Evolutionary conservation across 2,113 vertebrate species (phyloP).

Genomic region (Oryctolagus cuniculus): DNA sequence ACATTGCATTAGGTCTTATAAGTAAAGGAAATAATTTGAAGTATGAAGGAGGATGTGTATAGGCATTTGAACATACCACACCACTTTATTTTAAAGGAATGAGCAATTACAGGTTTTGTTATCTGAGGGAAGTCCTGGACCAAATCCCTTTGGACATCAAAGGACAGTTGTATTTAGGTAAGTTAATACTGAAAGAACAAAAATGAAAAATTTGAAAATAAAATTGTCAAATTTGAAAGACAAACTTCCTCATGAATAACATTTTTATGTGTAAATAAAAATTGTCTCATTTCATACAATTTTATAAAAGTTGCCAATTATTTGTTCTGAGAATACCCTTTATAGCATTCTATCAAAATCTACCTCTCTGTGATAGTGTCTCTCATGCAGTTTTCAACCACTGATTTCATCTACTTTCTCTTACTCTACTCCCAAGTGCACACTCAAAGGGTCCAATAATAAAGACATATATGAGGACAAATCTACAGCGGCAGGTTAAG

Average conservation of each 20-base stretch:
- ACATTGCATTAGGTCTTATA: too few species aligned
- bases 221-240: background rate
- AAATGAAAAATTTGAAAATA: background rate
- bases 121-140: too few species aligned
- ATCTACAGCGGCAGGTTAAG: too few species aligned
- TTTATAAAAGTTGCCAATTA: background rate
- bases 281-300: background rate
- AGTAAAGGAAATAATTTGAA: too few species aligned
- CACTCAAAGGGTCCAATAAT: background rate
- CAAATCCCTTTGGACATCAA: too few species aligned
- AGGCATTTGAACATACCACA: too few species aligned
- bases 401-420: background rate
- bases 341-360: background rate
- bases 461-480: background rate
- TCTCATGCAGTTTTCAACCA: background rate
- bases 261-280: background rate
- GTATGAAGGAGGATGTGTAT: too few species aligned
- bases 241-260: background rate
- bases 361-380: background rate
- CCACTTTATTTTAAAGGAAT: too few species aligned
- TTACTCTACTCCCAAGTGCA: background rate
- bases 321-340: background rate
- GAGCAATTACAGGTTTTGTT: too few species aligned
- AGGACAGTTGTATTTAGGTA: too few species aligned
- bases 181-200: background rate